Percentiles rank a stretch among this genome's conserved stretches.
phyloP scores from a whole-genome alignment of 2,113 vertebrate genomes.

The Muntiacus reevesi region DNA sequence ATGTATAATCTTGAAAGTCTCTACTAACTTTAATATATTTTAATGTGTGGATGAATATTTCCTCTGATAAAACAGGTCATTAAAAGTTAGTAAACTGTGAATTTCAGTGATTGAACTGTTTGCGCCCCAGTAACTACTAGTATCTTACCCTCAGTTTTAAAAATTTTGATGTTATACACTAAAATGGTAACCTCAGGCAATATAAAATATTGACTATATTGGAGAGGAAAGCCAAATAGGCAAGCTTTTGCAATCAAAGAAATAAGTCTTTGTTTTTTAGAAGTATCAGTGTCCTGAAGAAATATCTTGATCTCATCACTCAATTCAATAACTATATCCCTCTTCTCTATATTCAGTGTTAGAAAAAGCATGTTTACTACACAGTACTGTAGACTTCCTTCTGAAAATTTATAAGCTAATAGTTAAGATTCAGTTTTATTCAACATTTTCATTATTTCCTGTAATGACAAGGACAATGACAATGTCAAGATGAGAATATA shows the following conservation, averaged over 20 bases:
- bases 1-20: background rate
- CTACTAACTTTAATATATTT: background rate
- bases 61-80: background rate
- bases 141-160: background rate
- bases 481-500: background rate
- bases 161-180: background rate
- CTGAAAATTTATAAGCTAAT: background rate
- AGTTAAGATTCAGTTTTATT: background rate
- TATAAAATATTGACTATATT: background rate
- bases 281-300: background rate
- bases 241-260: background rate
- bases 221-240: background rate
- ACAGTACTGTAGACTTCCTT: background rate
- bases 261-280: background rate
- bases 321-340: background rate
- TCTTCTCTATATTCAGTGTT: background rate
- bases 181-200: background rate
- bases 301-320: background rate
- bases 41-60: background rate
- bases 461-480: background rate
- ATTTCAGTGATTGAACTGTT: background rate
- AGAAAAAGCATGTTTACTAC: background rate
- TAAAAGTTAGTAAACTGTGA: background rate
- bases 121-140: background rate
- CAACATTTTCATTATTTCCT: background rate